Percentiles rank a stretch among this genome's conserved stretches.
phyloP scores from a whole-genome alignment of 2,888 invertebrate genomes.

The Microplitis deprimator region DNA sequence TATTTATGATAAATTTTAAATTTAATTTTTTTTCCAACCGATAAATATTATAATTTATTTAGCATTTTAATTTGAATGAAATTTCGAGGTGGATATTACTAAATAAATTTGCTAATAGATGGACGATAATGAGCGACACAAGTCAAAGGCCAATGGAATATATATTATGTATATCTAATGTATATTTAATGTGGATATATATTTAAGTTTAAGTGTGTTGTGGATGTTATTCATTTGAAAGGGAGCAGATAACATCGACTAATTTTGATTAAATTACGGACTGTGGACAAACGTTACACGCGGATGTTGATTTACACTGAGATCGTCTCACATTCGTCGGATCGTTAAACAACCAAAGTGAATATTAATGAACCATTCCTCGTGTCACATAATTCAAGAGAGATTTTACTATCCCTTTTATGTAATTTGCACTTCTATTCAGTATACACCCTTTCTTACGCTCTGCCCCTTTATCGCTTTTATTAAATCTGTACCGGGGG shows the following conservation, averaged over 20 bases:
- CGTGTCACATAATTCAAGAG: conserved; percentile 11
- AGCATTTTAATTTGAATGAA: not conserved
- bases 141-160: too few relatives aligned
- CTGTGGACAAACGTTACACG: not conserved
- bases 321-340: conserved; percentile 30
- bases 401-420: conserved; percentile 12
- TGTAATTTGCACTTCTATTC: conserved; percentile 6
- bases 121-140: too few relatives aligned
- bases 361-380: conserved; percentile 36
- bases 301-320: conserved; percentile 26
- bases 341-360: conserved; percentile 17
- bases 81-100: not conserved
- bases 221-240: too few relatives aligned
- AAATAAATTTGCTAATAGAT: too few relatives aligned
- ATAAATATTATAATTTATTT: too few relatives aligned
- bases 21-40: too few relatives aligned
- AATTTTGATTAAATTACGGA: not conserved
- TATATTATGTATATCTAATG: too few relatives aligned
- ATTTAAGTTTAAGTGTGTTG: too few relatives aligned
- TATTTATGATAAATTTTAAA: too few relatives aligned
- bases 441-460: not conserved
- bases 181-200: too few relatives aligned
- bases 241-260: not conserved
- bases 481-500: too few relatives aligned
- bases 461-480: not conserved